Evolutionary conservation across 2,113 vertebrate genomes (phyloP), one percentile per base, ranked within the genome.

Genomic region (Cariama cristata): DNA sequence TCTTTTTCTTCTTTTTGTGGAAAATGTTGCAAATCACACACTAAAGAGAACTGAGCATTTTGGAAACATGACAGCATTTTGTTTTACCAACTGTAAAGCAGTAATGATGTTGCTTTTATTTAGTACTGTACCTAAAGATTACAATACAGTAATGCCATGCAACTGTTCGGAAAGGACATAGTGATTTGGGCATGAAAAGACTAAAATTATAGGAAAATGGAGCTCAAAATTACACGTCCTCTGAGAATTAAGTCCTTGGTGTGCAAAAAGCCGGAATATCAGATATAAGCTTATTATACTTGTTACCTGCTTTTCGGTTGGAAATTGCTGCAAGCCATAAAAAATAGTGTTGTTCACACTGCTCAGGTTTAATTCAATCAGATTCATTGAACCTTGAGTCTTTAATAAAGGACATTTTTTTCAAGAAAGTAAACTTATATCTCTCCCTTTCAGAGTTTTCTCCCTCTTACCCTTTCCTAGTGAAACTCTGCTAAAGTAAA

Each of bases 351-450:
- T 91, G 33, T 66, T 95, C 64, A 91, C 66, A 79, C 14, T 89
- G 71, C 52, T 97, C 15, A 53, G 86, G 60, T 83, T 92, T 95
- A 95, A 91, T 92, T 94, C 56, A 73, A 74, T 85, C 44, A 92
- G 92, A 77, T 96, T 68, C 11, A 4, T 55, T 94, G 73, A 86
- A 92, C 86, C 77, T 93, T 49, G 24, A 89, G 66, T 74, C 73
- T 87, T 93, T 77, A 94, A 80, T 79, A 95, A 94, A 88, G 28
- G 73, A 42, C 28, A 30, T 72, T 94, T 73, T 56, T 94, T 95
- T 92, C 14, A 80, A 64, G 56, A 82, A 97, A 93, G 40, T 69
- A 96, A 95, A 96, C 52, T 83, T 95, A 63, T 64, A 66, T 96
- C 60, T 84, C 75, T 81, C n/a, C 45, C 64, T 79, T 88, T 95